phyloP scores from a whole-genome alignment of 2,797 vertebrate genomes.

The Discoglossus pictus region DNA sequence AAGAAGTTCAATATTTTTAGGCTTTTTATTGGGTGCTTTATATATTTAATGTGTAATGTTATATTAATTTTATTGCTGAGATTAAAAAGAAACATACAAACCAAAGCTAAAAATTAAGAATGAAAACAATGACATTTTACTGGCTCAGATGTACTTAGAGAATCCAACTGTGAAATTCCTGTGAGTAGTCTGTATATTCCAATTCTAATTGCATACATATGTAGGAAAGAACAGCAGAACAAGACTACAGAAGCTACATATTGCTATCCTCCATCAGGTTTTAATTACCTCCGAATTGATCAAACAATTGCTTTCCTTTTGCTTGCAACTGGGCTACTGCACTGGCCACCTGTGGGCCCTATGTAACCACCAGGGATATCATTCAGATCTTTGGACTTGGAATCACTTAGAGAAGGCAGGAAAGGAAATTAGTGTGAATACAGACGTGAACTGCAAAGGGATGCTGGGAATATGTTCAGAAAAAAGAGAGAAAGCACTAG shows the following conservation, averaged over 20 bases:
- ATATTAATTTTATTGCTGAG: too few relatives aligned
- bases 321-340: background rate
- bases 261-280: background rate
- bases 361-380: background rate
- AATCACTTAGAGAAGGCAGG: background rate
- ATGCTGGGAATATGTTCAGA: background rate
- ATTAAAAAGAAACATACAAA: too few relatives aligned
- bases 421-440: slow-evolving; percentile 21
- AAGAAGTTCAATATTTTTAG: too few relatives aligned
- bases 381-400: slow-evolving; percentile 4
- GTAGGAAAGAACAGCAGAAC: too few relatives aligned
- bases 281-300: background rate
- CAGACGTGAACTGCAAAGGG: slow-evolving; percentile 1
- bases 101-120: too few relatives aligned
- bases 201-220: too few relatives aligned
- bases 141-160: background rate
- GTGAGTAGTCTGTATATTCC: too few relatives aligned
- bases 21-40: too few relatives aligned
- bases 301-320: background rate
- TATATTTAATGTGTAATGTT: too few relatives aligned
- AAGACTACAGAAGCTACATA: background rate
- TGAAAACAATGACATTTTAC: background rate
- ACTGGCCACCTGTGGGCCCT: background rate
- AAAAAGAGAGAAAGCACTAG: slow-evolving; percentile 4
- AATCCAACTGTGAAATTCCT: too few relatives aligned